Percentiles rank a stretch among this genome's conserved stretches.
These are phyloP conservation scores for Ranitomeya variabilis DNA, from an alignment of 2,113 vertebrate species.

Conservation along the genomic window DNA sequence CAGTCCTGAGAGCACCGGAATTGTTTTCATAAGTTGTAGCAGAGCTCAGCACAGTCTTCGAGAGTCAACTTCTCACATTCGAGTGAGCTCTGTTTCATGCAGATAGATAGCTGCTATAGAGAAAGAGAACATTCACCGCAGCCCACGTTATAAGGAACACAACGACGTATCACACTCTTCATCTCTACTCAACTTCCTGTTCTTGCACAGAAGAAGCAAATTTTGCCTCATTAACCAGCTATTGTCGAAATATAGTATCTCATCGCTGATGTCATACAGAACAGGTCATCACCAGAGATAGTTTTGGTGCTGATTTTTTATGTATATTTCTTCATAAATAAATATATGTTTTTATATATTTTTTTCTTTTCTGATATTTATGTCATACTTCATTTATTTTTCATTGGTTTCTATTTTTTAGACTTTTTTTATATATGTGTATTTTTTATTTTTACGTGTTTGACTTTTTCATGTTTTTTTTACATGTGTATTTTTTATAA, in stretches of 20 bases:
- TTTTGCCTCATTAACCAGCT: background rate
- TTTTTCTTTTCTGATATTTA: background rate
- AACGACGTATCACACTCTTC: background rate
- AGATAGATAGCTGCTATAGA: background rate
- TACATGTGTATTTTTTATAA: background rate
- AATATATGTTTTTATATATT: background rate
- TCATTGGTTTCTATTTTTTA: no score
- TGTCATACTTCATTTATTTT: background rate
- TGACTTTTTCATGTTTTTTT: background rate
- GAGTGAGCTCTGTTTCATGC: background rate
- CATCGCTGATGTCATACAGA: background rate
- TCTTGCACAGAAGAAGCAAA: background rate
- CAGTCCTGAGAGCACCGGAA: background rate
- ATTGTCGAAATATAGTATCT: background rate
- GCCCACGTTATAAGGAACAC: background rate
- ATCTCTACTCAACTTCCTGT: conserved; percentile 10
- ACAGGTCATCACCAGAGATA: background rate
- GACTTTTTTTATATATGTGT: no score
- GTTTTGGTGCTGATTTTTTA: background rate
- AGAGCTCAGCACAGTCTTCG: background rate
- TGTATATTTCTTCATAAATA: background rate
- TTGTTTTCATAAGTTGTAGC: background rate
- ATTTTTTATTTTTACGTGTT: background rate
- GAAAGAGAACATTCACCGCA: background rate
- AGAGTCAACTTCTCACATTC: background rate